Evolutionary conservation across 2,113 vertebrate genomes (phyloP), one percentile per base, ranked within the genome.

Genomic region (Willisornis vidua): DNA sequence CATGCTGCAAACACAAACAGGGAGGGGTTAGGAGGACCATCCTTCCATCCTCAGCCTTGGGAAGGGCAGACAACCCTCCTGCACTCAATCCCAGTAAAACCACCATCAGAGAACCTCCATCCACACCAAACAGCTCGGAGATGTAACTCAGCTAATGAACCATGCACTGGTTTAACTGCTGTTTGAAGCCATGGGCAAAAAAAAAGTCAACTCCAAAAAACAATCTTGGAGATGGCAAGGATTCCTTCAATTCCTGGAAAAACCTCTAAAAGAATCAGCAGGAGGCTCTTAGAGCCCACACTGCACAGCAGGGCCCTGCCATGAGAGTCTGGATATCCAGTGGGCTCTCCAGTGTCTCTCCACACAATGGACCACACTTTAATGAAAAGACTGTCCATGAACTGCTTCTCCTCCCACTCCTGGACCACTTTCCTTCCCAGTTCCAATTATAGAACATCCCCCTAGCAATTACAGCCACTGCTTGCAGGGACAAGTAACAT

Each of bases 1-100:
- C 99, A 99, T 99, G 95, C 98, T 98, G 96, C 45, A 51, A 71
- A 90, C 22, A 68, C 49, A 75, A 57, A 63, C 1, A 59, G 41
- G 46, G 15, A 20, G 0, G 2, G 73, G 82, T 37, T 4, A 91
- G 82, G n/a, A 68, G 49, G 20, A 45, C 11, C 54, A 24, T 1
- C 0, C 37, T 33, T 9, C 25, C n/a, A 23, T 16, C 70, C 55
- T 65, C 46, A 1, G 41, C 13, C 3, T 15, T 6, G 43, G 8
- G 19, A 71, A n/a, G 76, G 17, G 33, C 22, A 46, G n/a, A 39
- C 76, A 79, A 3, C 31, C 35, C n/a, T 17, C 28, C 72, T 67
- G 35, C 74, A 8, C 52, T 10, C 58, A 46, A 14, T 12, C 48
- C 59, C 23, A 20, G 33, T 0, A 2, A 58, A 91, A 55, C 3